Evolutionary conservation across 2,888 invertebrate genomes (phyloP), one percentile per base, ranked within the genome.

Genomic region (Pristionchus exspectatus): DNA sequence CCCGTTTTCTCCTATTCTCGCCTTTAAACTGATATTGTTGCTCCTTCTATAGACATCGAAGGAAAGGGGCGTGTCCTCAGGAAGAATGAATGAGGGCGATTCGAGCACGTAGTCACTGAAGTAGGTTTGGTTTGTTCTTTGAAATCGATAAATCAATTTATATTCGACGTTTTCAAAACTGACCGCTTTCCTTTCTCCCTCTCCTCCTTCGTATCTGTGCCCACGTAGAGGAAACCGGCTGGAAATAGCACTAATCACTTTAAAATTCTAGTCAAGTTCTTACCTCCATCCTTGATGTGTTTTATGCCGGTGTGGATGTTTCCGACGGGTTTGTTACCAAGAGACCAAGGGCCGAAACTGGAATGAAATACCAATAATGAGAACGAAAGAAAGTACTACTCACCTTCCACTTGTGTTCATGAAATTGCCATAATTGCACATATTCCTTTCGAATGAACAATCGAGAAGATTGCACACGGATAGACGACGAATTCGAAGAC

Each of bases 21-120:
- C 92, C 90, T 93, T 94, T 27, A 94, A 91, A 5, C 92, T 92
- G 27, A 94, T 94, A 50, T 94, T 93, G 77, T 92, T 93, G 33
- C 93, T 92, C 72, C 93, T 90, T 74, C 93, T 91, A 90, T 93
- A 94, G 38, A 94, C 87, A 86, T 94, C 94, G 89, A 94, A 92
- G 14, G 85, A 72, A 38, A 94, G 87, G 14, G 91, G 87, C 24
- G 93, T 90, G 83, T 93, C 92, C 21, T 91, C 92, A n/a, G 91
- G 90, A 4, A 93, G 89, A 18, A 90, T 88, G 54, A 94, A 90
- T 66, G 90, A 88, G 9, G 93, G 91, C 5, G 94, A 94, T 72
- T 93, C 93, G 38, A 94, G 88, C 27, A 94, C 91, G 90, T 93
- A 94, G 38, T 93, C 89, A 18, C 90, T 92, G 72, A 84, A 50